A percentile compares a stretch with the other conserved stretches of the same genome.
Conservation (phyloP, 92 coral and sea anemone species). For the Zoanthus sociatus region DNA sequence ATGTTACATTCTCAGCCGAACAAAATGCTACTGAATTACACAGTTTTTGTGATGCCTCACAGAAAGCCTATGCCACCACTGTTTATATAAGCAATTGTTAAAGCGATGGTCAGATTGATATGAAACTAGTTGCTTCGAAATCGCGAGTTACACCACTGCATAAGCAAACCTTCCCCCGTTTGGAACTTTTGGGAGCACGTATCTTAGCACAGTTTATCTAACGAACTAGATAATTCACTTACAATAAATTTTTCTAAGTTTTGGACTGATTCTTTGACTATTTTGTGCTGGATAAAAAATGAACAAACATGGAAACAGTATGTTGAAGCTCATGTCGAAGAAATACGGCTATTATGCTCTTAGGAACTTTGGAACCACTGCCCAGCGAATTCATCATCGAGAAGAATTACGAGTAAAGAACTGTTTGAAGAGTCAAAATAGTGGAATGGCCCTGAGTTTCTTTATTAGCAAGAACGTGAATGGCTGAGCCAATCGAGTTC, state of each 20-base stretch:
- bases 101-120: conserved; percentile 34
- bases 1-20: conserved; percentile 51
- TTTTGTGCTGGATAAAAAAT: conserved; percentile 58
- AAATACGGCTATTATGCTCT: conserved; percentile 45
- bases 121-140: conserved; percentile 54
- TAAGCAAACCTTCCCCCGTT: conserved; percentile 72
- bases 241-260: conserved; percentile 11
- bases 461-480: conserved; percentile 29
- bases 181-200: conserved; percentile 70
- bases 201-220: conserved; percentile 58
- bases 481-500: conserved; percentile 56
- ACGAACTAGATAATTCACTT: conserved; percentile 26
- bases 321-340: conserved; percentile 60
- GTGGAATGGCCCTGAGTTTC: conserved; percentile 62
- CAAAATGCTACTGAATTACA: conserved; percentile 53
- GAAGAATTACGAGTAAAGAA: conserved; percentile 47
- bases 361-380: conserved; percentile 57
- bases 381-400: conserved; percentile 57
- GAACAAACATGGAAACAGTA: conserved; percentile 68
- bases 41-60: conserved; percentile 61
- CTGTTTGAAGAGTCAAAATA: conserved; percentile 35
- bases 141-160: conserved; percentile 57
- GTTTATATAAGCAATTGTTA: conserved; percentile 55
- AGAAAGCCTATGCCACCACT: conserved; percentile 58
- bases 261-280: conserved; percentile 55